Conservation (phyloP, 2,113 vertebrate genomes). For the Apaloderma vittatum region DNA sequence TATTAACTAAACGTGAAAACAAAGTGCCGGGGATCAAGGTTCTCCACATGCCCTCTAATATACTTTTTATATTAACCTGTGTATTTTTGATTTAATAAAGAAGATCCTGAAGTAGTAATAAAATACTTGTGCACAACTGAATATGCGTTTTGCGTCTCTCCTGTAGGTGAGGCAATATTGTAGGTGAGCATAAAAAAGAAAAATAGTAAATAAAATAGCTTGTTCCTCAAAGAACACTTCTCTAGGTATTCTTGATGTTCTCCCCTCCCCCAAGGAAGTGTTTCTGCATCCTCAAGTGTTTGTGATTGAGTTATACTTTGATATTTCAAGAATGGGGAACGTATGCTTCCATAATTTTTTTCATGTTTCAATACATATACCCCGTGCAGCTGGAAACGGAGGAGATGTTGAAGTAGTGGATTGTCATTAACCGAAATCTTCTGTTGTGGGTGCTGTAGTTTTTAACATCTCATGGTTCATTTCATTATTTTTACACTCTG, state of each 20-base stretch:
- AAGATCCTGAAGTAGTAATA: background rate
- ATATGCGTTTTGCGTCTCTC: background rate
- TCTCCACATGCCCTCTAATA: background rate
- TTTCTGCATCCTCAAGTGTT: background rate
- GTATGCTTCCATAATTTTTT: background rate
- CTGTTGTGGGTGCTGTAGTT: background rate
- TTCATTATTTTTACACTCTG: background rate
- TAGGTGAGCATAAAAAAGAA: background rate
- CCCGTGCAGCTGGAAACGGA: background rate
- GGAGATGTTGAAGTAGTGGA: background rate
- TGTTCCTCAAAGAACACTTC: background rate
- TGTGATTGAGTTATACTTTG: rapidly evolving
- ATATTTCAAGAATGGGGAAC: background rate
- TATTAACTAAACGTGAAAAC: background rate
- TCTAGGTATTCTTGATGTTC: background rate
- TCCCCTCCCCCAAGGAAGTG: background rate
- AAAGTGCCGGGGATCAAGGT: background rate
- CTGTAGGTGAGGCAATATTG: background rate
- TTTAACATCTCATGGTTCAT: background rate
- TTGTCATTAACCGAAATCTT: background rate
- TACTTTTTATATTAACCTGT: background rate
- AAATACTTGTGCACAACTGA: background rate
- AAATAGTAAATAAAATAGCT: background rate
- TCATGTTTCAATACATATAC: rapidly evolving
- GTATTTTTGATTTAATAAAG: background rate